A percentile compares a stretch with the other conserved stretches of the same genome.
phyloP scores from a whole-genome alignment of 2,113 vertebrate species.

The Notothenia rossii region DNA sequence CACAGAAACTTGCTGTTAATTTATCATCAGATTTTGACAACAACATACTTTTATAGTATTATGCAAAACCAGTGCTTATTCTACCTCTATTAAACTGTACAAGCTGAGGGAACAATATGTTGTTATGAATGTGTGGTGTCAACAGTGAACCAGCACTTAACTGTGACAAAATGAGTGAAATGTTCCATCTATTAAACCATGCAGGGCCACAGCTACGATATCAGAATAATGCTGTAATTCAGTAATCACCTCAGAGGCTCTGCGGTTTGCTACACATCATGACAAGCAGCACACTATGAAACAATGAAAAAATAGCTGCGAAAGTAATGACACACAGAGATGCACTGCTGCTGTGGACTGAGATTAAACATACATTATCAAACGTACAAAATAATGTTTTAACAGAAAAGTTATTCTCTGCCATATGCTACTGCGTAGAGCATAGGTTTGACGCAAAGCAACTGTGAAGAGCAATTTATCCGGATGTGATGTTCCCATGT shows the following conservation, averaged over 20 bases:
- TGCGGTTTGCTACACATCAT: background rate
- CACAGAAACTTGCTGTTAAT: background rate
- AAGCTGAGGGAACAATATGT: background rate
- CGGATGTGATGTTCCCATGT: conserved; percentile 13
- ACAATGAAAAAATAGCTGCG: conserved; percentile 4
- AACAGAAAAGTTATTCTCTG: background rate
- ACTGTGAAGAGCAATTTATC: conserved; percentile 2
- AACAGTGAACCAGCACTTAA: conserved; percentile 3
- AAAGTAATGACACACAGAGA: conserved; percentile 16
- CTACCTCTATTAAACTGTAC: background rate
- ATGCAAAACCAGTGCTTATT: background rate
- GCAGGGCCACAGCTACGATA: background rate
- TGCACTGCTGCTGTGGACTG: background rate
- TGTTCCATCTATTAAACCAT: conserved; percentile 32
- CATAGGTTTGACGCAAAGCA: background rate
- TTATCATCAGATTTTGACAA: background rate
- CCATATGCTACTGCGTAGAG: conserved; percentile 21
- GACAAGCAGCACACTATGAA: conserved; percentile 2
- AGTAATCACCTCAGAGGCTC: conserved; percentile 3
- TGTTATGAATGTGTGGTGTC: conserved; percentile 8
- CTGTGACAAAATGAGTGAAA: conserved; percentile 10
- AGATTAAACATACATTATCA: conserved; percentile 30
- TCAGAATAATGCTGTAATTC: conserved; percentile 33
- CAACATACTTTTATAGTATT: background rate
- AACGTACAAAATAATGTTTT: conserved; percentile 12